Percentiles rank a stretch among this genome's conserved stretches.
These are phyloP conservation scores for Catharus minimus DNA, from an alignment of 2,113 vertebrate species.

Conservation along the genomic window DNA sequence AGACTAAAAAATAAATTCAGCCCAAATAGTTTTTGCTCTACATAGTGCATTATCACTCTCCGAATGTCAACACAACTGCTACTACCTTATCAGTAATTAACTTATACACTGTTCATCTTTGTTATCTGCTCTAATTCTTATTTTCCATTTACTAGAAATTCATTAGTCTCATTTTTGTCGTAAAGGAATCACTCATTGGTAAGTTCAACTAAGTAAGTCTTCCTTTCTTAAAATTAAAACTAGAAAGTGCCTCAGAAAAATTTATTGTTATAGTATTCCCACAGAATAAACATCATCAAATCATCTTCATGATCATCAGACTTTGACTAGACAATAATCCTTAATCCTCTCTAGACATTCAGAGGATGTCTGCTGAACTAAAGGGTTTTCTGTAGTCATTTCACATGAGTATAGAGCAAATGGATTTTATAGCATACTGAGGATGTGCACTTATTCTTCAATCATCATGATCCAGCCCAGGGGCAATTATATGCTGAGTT, in stretches of 20 bases:
- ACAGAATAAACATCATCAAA: not conserved
- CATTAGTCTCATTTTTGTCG: not conserved
- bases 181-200: not conserved
- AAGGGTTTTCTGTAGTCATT: not conserved
- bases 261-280: not conserved
- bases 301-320: not conserved
- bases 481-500: not conserved
- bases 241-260: not conserved
- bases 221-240: not conserved
- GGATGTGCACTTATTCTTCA: not conserved
- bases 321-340: not conserved
- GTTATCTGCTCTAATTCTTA: not conserved
- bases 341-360: not conserved
- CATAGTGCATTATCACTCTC: not conserved
- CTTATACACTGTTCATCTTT: not conserved
- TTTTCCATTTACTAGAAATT: not conserved
- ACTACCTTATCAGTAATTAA: not conserved
- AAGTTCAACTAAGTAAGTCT: not conserved
- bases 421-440: not conserved
- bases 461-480: not conserved
- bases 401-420: fast-evolving
- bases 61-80: not conserved
- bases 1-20: not conserved
- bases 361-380: not conserved
- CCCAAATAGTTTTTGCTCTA: not conserved